Percentiles rank a stretch among this genome's conserved stretches.
These are phyloP conservation scores for Stenoptilia bipunctidactyla DNA, from an alignment of 2,888 invertebrate species.

Conservation along the genomic window DNA sequence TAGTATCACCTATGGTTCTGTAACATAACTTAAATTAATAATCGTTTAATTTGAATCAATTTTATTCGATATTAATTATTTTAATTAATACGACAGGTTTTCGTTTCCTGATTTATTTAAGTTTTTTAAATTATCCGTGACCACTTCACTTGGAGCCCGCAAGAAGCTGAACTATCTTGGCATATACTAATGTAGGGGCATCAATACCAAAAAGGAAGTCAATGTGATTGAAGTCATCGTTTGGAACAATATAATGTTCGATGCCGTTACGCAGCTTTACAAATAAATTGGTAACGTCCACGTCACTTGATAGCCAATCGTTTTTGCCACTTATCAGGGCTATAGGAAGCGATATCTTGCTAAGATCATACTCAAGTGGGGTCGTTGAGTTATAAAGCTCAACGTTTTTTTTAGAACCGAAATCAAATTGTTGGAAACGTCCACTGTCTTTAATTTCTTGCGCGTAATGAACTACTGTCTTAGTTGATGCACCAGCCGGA, in stretches of 20 bases:
- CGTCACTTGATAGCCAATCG: conserved; percentile 79
- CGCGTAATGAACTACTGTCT: conserved; percentile 78
- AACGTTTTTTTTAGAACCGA: conserved; percentile 72
- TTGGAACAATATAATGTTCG: conserved; percentile 72
- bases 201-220: conserved; percentile 79
- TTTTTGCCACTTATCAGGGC: conserved; percentile 77
- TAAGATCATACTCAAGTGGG: conserved; percentile 76
- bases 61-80: too few relatives aligned
- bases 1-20: too few relatives aligned
- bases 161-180: too few relatives aligned
- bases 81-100: too few relatives aligned
- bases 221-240: conserved; percentile 77
- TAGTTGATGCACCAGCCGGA: conserved; percentile 82
- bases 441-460: conserved; percentile 69
- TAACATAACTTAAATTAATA: too few relatives aligned
- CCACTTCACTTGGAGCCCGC: too few relatives aligned
- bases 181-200: conserved; percentile 20
- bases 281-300: conserved; percentile 73
- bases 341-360: conserved; percentile 74
- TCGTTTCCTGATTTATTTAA: too few relatives aligned
- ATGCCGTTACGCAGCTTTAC: conserved; percentile 66
- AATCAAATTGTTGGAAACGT: conserved; percentile 78
- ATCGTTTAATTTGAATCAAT: too few relatives aligned
- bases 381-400: conserved; percentile 63
- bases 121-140: too few relatives aligned